Base-by-base conservation (phyloP, 2,888 invertebrate species). In the Pyrocoelia pectoralis region DNA sequence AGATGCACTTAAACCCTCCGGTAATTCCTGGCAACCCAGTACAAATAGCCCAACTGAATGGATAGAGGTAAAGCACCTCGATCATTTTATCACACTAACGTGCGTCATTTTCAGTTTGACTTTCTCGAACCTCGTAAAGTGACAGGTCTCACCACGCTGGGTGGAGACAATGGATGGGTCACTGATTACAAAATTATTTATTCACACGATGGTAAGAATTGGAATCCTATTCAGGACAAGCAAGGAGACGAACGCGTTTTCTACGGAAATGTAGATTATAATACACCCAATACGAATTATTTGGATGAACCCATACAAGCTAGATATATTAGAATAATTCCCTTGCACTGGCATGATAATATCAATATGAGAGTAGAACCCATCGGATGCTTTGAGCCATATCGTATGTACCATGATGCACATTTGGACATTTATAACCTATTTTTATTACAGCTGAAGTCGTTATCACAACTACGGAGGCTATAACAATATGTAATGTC, bases 321-420 rank as follows among this genome's bases (percentile, higher is more conserved):
- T 0, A 86, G 87, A 67, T 90, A 88, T 72, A 68, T 95, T 1
- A 90, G 89, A 74, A 77, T 95, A n/a, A 78, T 88, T 55, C 95
- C 95, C 0, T 74, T 84, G 0, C 87, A 88, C 54, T 95, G 93
- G 93, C 84, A 89, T 40, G 82, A 87, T 2, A 86, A 85, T 64
- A 89, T 94, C 28, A 90, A 91, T 69, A 83, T 95, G 79, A 85
- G 89, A 61, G 80, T 90, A 0, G 94, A 95, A 73, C 86, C 94
- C 0, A 82, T 89, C 9, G 95, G 95, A 5, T 95, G 95, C 76
- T 93, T 86, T 70, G 82, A 87, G 68, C 88, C 90, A 1, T 93
- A 93, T 77, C 84, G 87, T 87, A 82, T 85, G 85, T 82, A 38
- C 10, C 13, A 15, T 56, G n/a, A n/a, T n/a, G n/a, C n/a, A n/a